Evolutionary conservation across 2,113 vertebrate genomes (phyloP), one percentile per base, ranked within the genome.

Genomic region (Anolis sagrei): DNA sequence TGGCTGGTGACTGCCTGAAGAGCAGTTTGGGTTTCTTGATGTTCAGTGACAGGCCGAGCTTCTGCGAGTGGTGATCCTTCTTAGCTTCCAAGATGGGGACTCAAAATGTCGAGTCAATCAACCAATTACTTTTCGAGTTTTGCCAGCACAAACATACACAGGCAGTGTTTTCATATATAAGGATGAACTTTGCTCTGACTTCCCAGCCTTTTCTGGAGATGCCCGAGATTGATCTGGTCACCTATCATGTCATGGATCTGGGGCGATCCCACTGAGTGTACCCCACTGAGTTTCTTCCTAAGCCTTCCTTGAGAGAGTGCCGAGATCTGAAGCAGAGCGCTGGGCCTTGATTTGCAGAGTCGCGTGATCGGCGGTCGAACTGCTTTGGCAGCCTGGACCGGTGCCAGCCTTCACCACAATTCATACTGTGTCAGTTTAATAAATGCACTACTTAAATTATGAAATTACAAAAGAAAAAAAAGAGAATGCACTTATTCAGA

Each of bases 401-500:
- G 88, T 93, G 96, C 96, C 97, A 97, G 95, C 84, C 95, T 95
- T 96, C 95, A 95, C 96, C 96, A 97, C 97, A 97, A 96, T 97
- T 97, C 96, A 97, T 97, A 96, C 96, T 94, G 95, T 97, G 96
- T 97, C 96, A 97, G 96, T 97, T 98, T 98, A 98, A 99, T 99
- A 99, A 99, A 99, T 99, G 98, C 98, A 98, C 97, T 98, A 97
- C 98, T 98, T 99, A 99, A 99, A 99, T 99, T 98, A 99, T 98
- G 98, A 99, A 99, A 98, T 99, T 99, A 98, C 98, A 98, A 98
- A 98, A 98, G 97, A 98, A 97, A 98, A 97, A 99, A 97, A 99
- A 98, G 97, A 99, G 98, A 99, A 99, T 98, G 98, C 98, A 99
- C 98, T 99, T 98, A 98, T 99, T 98, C 98, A 98, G 97, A 98